Evolutionary conservation across 2,888 invertebrate genomes (phyloP), one percentile per base, ranked within the genome.

Genomic region (Scaptomyza tumidula): DNA sequence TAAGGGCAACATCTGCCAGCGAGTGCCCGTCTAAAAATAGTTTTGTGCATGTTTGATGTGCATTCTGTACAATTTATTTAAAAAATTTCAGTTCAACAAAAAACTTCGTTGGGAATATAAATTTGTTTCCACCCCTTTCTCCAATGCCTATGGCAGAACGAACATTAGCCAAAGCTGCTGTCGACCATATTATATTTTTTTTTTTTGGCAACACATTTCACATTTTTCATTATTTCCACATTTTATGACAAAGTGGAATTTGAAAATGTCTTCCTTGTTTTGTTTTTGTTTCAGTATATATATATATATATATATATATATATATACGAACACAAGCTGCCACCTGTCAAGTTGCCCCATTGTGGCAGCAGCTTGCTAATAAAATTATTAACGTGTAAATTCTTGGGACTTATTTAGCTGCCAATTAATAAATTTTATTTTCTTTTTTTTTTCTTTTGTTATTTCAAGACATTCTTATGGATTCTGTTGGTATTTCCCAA

Each of bases 341-440:
- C 35, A 54, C 33, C 49, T 49, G 33, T 48, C 62, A 64, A 27
- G 52, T 52, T 52, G 27, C 14, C 52, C 19, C 45, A 35, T n/a
- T 57, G 63, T 41, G 16, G 16, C 45, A 45, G 41, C 71, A 67
- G 69, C 77, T 77, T 67, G 75, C 75, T 74, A 74, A 88, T 84
- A 81, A 88, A 88, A 89, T 88, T 89, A 88, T 88, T 70, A 89
- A 84, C 88, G 80, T 89, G 89, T 89, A 84, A 88, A 89, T 89
- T 74, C 89, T 43, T 61, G 60, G 74, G 74, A 77, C 89, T 89
- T 88, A 84, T 88, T 88, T 89, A 81, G 88, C 87, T 88, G 89
- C 71, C 87, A 87, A 87, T 87, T 87, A 87, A 87, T 87, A 87
- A 88, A 89, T 89, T 88, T 85, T 71, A 67, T 57, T 74, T 71